Percentiles rank a stretch among this genome's conserved stretches.
Evolutionary conservation across 2,888 invertebrate genomes (phyloP).

Genomic region (Sinotaia quadrata): DNA sequence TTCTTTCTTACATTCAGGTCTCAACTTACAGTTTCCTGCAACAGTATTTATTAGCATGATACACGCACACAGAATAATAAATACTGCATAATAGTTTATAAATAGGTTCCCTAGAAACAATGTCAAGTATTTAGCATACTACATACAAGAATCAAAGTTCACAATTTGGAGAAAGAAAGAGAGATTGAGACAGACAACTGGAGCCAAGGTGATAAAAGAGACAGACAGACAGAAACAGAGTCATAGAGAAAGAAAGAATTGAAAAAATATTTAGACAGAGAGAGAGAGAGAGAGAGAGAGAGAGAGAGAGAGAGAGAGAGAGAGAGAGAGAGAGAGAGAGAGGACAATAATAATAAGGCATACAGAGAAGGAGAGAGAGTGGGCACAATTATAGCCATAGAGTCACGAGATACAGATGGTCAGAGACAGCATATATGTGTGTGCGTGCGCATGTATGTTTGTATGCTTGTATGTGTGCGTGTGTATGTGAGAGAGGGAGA

Average conservation of each 20-base stretch:
- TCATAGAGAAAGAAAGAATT: background rate
- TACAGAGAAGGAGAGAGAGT: constrained; percentile 1
- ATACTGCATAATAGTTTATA: too few relatives aligned
- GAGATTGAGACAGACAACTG: background rate
- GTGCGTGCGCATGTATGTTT: background rate
- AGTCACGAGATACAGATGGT: background rate
- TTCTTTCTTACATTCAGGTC: too few relatives aligned
- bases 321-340: background rate
- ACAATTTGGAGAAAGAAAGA: background rate
- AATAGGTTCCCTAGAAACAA: too few relatives aligned
- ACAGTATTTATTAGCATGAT: too few relatives aligned
- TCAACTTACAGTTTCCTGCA: too few relatives aligned
- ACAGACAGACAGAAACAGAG: background rate
- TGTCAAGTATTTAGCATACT: too few relatives aligned
- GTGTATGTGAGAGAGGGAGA: background rate
- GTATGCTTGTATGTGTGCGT: constrained; percentile 8
- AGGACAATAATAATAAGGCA: background rate
- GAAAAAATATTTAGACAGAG: background rate
- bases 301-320: constrained; percentile 16
- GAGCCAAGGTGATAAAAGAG: background rate
- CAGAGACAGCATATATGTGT: background rate
- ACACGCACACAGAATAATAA: too few relatives aligned
- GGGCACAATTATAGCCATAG: background rate
- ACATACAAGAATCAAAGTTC: too few relatives aligned
- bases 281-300: background rate